phyloP scores from a whole-genome alignment of 2,113 vertebrate species.

The Grus americana region DNA sequence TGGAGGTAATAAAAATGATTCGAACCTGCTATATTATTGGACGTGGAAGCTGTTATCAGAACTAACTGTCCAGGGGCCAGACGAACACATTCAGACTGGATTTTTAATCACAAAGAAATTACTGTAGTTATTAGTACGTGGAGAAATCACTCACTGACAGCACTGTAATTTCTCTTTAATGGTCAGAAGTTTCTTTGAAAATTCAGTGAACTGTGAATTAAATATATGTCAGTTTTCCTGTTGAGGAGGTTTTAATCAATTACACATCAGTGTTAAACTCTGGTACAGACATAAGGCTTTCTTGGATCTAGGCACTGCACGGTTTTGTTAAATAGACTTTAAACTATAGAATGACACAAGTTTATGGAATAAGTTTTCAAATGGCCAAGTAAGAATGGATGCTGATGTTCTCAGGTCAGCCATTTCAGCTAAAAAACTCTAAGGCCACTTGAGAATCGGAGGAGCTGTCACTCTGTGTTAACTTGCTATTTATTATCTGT shows the following conservation, averaged over 20 bases:
- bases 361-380: background rate
- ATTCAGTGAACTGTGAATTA: background rate
- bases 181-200: background rate
- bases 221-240: background rate
- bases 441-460: background rate
- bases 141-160: background rate
- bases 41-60: background rate
- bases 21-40: background rate
- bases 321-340: background rate
- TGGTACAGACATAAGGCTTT: background rate
- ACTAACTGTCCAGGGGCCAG: background rate
- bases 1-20: conserved; percentile 1
- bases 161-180: background rate
- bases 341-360: background rate
- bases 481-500: background rate
- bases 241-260: background rate
- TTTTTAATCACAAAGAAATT: background rate
- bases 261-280: background rate
- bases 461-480: background rate
- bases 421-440: background rate
- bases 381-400: background rate
- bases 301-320: background rate
- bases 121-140: background rate
- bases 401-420: fast-evolving
- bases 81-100: background rate